Conservation (phyloP, 1,140 invertebrate genomes). For the Drosophila pseudoobscura region DNA sequence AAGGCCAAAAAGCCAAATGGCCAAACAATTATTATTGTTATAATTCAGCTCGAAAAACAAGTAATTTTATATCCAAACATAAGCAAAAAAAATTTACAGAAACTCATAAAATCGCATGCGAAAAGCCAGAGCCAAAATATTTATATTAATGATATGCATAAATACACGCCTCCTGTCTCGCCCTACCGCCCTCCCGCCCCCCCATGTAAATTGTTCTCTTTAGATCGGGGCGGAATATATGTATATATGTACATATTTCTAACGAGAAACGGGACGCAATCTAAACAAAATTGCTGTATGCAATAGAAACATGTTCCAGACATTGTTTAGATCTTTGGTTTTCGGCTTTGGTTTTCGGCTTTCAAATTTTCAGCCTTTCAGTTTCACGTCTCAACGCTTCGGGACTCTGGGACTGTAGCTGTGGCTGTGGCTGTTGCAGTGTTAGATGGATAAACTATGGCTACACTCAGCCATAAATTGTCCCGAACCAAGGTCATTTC, state of each 20-base stretch:
- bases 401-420: no score
- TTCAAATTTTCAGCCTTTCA: constrained; percentile 30
- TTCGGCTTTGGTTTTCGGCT: constrained; percentile 27
- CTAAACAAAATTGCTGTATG: constrained; percentile 62
- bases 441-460: constrained; percentile 30
- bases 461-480: constrained; percentile 26
- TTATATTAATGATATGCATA: constrained; percentile 74
- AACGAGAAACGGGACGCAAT: constrained; percentile 52
- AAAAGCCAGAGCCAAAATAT: constrained; percentile 67
- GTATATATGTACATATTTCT: constrained; percentile 38
- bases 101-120: constrained; percentile 65
- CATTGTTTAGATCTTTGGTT: constrained; percentile 68
- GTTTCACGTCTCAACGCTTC: constrained; percentile 18
- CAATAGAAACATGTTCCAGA: constrained; percentile 72
- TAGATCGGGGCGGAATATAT: constrained; percentile 28
- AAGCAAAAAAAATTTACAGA: constrained; percentile 44
- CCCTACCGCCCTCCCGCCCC: no score
- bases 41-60: constrained; percentile 60
- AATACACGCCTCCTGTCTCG: constrained; percentile 23
- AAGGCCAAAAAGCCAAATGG: constrained; percentile 1
- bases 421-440: constrained; percentile 13
- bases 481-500: constrained; percentile 17
- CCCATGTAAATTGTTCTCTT: constrained; percentile 10
- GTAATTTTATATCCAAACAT: constrained; percentile 59
- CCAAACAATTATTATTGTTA: constrained; percentile 47